Conservation (phyloP, 2,113 vertebrate genomes). For the Trichomycterus rosablanca region DNA sequence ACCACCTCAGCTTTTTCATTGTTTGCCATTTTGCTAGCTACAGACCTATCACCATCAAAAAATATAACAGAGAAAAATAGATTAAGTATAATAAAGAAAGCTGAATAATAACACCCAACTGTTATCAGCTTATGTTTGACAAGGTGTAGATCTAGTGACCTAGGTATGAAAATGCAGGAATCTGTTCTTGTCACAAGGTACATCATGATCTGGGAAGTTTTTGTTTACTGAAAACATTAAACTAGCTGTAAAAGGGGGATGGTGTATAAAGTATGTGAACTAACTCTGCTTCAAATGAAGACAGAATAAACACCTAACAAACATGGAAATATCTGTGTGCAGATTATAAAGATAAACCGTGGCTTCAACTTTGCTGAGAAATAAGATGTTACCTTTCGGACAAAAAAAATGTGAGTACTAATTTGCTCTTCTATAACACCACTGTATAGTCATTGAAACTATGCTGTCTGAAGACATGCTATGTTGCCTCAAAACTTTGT, state of each 20-base stretch:
- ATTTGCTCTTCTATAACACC: too few species aligned
- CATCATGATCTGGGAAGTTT: constrained; percentile 13
- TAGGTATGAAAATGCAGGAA: constrained; percentile 13
- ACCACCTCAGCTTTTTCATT: constrained; percentile 6
- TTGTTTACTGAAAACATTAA: constrained; percentile 65
- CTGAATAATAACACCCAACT: background rate
- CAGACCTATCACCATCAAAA: background rate
- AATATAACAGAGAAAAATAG: background rate
- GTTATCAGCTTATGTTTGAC: background rate
- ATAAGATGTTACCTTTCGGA: too few species aligned
- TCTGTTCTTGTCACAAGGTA: constrained; percentile 8
- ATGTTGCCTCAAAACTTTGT: too few species aligned
- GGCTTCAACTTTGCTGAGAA: too few species aligned
- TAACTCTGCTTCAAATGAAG: too few species aligned
- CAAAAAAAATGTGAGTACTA: too few species aligned
- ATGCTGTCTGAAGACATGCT: too few species aligned
- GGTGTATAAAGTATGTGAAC: constrained; percentile 2
- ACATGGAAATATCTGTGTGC: too few species aligned
- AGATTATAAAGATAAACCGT: too few species aligned
- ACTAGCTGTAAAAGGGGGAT: background rate
- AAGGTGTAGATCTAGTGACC: background rate
- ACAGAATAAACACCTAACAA: too few species aligned
- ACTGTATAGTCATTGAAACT: too few species aligned
- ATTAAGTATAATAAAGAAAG: background rate
- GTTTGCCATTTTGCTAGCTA: constrained; percentile 22